Percentiles rank a stretch among this genome's conserved stretches.
Conservation (phyloP, 2,888 invertebrate genomes). For the Parnassius apollo region DNA sequence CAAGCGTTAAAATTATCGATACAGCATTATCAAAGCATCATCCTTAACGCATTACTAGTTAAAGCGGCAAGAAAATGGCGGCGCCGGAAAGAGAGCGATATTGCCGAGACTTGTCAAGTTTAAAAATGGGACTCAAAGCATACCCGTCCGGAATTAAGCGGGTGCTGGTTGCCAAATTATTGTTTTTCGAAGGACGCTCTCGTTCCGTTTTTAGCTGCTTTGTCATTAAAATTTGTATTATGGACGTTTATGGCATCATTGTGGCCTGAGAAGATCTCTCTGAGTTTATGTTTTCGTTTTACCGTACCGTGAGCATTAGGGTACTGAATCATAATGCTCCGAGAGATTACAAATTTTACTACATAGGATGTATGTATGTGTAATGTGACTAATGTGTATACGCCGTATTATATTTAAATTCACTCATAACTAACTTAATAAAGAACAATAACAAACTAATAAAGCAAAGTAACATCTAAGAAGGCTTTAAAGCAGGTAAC, state of each 20-base stretch:
- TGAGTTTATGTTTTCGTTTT: neutral
- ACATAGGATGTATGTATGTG: too few species aligned
- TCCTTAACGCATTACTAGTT: slow-evolving; percentile 25
- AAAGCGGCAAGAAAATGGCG: slow-evolving; percentile 40
- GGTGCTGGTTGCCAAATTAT: slow-evolving; percentile 76
- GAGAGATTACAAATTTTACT: too few species aligned
- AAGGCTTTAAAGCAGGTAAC: too few species aligned
- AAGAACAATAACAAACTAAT: too few species aligned
- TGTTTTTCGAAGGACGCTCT: slow-evolving; percentile 68
- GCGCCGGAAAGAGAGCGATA: slow-evolving; percentile 29
- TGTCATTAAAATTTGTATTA: slow-evolving; percentile 75
- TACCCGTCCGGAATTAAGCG: slow-evolving; percentile 73
- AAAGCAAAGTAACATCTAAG: too few species aligned
- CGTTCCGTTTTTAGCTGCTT: slow-evolving; percentile 46
- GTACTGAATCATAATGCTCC: too few species aligned
- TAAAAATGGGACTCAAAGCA: slow-evolving; percentile 66
- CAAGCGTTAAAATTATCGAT: neutral
- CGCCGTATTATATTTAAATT: too few species aligned
- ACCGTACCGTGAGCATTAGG: too few species aligned
- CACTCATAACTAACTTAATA: too few species aligned
- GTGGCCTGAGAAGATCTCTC: slow-evolving; percentile 3
- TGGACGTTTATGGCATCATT: slow-evolving; percentile 32
- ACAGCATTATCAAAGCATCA: neutral
- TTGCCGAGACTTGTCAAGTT: slow-evolving; percentile 74
- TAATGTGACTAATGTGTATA: too few species aligned